Percentiles rank a stretch among this genome's conserved stretches.
phyloP scores from a whole-genome alignment of 64 coral and sea anemone species.

The Actinia tenebrosa region DNA sequence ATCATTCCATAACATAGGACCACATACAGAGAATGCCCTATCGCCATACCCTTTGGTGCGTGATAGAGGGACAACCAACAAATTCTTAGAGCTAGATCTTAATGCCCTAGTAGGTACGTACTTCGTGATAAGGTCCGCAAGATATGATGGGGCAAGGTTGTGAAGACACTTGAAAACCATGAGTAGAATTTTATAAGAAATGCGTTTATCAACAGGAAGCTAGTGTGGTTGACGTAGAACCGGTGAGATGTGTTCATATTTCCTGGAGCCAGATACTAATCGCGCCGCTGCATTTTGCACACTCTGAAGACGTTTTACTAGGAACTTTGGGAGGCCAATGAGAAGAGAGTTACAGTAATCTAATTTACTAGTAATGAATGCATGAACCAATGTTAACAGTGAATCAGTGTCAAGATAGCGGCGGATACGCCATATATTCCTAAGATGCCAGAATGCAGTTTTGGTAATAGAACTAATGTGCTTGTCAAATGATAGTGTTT shows the following conservation, averaged over 20 bases:
- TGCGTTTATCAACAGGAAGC: conserved; percentile 14
- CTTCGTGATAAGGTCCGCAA: background rate
- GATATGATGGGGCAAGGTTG: background rate
- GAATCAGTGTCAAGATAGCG: background rate
- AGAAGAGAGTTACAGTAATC: conserved; percentile 33
- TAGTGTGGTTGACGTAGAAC: conserved; percentile 18
- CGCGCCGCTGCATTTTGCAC: background rate
- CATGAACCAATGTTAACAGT: background rate
- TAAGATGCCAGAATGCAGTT: conserved; percentile 18
- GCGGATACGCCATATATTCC: background rate
- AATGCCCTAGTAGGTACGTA: background rate
- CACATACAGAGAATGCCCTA: conserved; percentile 5
- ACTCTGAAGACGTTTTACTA: background rate
- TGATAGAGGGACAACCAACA: background rate
- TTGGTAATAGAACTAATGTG: background rate
- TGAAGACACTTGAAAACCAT: conserved; percentile 2
- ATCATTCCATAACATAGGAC: conserved; percentile 14
- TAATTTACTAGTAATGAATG: conserved; percentile 10
- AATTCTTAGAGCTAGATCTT: background rate
- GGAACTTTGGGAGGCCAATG: background rate
- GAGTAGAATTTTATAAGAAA: conserved; percentile 21
- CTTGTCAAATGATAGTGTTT: background rate
- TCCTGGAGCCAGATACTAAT: background rate
- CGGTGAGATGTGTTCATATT: conserved; percentile 1
- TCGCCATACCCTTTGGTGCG: background rate